Evolutionary conservation across 2,113 vertebrate species (phyloP), one percentile per base, ranked within the genome.

Genomic region (Suricata suricatta): DNA sequence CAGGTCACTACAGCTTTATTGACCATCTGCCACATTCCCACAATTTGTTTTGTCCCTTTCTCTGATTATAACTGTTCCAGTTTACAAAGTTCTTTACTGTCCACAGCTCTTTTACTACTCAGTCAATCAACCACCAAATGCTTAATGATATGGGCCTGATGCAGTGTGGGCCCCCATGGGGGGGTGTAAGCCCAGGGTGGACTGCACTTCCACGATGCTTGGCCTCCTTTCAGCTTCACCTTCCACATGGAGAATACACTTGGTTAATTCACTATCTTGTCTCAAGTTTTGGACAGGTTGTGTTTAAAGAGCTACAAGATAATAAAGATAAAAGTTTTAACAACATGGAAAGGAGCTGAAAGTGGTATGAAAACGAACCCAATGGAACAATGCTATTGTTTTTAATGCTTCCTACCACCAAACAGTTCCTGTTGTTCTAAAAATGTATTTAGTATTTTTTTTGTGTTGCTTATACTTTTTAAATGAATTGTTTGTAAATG

Each of bases 1-100:
- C 60, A 77, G 68, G 60, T 52, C 85, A 91, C 52, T 5, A 11
- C 81, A 84, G 80, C 64, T 92, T 77, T 80, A 81, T 90, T 0
- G 35, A 66, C 92, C 90, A 96, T 91, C 97, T 97, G 97, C 81
- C 79, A 66, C 85, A 44, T 79, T 41, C 50, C 68, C 19, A 4
- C 29, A 16, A 38, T 88, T 90, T 66, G 52, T 80, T 94, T 97
- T 79, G 44, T 35, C 38, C 68, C 60, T 86, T 88, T 79, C 17
- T 74, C 82, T 82, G 57, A 76, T 96, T 88, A 89, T 76, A 93
- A 69, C 91, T 72, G 54, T 89, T 91, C 54, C 47, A 54, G 16
- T 82, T 96, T 95, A 60, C 2, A 57, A 72, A 91, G 82, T 79
- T 97, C 85, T 95, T 92, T 74, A 76, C 77, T 88, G 35, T 54